Evolutionary conservation across 2,888 invertebrate species (phyloP).

Genomic region (Pyrrhia umbra): DNA sequence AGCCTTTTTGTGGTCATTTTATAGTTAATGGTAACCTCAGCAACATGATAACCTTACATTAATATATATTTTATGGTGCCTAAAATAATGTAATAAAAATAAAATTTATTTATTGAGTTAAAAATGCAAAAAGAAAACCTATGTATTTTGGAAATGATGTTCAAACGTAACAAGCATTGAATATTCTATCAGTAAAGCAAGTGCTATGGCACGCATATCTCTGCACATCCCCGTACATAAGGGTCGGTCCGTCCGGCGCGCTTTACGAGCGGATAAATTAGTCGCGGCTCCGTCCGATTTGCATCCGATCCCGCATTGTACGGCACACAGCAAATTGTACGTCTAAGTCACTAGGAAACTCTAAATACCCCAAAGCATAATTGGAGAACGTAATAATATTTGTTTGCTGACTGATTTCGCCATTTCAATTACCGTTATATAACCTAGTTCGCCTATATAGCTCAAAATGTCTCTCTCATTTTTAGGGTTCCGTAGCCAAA

Average conservation of each 20-base stretch:
- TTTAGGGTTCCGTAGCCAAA: too few species aligned
- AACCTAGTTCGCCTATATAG: background rate
- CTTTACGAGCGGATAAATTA: conserved; percentile 57
- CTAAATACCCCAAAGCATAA: background rate
- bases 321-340: conserved; percentile 20
- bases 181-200: background rate
- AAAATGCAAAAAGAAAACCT: too few species aligned
- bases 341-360: conserved; percentile 32
- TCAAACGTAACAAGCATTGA: background rate
- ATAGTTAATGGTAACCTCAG: background rate
- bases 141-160: background rate
- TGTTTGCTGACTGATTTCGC: background rate
- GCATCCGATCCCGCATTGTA: conserved; percentile 46
- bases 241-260: conserved; percentile 28
- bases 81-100: background rate
- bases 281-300: conserved; percentile 52
- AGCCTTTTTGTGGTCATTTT: background rate
- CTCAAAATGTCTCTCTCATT: background rate
- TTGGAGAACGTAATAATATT: background rate
- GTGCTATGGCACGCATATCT: background rate
- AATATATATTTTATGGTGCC: background rate
- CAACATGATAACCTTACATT: background rate
- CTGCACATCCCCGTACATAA: conserved; percentile 9
- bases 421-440: background rate
- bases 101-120: too few species aligned